Base-by-base conservation (phyloP, 2,888 invertebrate genomes). In the Priapulus caudatus region DNA sequence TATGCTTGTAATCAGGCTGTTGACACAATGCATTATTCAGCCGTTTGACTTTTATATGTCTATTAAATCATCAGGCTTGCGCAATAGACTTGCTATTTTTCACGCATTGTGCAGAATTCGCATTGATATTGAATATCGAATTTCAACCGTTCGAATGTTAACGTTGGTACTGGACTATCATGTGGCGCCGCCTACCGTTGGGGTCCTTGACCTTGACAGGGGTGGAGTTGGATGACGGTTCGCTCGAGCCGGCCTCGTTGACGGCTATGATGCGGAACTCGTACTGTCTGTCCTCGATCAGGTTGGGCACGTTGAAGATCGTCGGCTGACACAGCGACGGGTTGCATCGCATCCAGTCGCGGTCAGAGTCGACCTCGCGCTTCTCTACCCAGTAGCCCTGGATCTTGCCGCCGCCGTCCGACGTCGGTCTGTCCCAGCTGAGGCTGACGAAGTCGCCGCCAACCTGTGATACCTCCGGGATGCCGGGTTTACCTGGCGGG, bases 381-480 rank as follows among this genome's bases (percentile, higher is more conserved):
- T 97, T 97, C 72, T 99, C 98, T 53, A 99, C 81, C 87, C 91
- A 92, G 76, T 98, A 99, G n/a, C 98, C 97, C 72, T 89, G 87
- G 61, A 99, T 83, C 64, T 90, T 82, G 20, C 95, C 81, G 43
- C 98, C 98, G 51, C 98, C 98, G 70, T 99, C 98, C 55, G 79
- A 81, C 63, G 82, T 81, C 0, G 98, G 98, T 72, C 86, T 90
- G 23, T 82, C 82, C 98, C 98, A 99, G 69, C 86, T 83, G 51
- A 99, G 79, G 68, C 93, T 91, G 20, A 92, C 97, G 73, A 97
- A 98, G 72, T 98, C 93, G 48, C 89, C 90, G 56, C 98, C 97
- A 51, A 99, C 85, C 75, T 93, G 89, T 53, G 83, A 81, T 54
- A 97, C 87, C 63, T 83, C 84, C 5, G 97, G 93, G 45, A 83